A percentile compares a stretch with the other conserved stretches of the same genome.
Conservation (phyloP, 2,888 invertebrate genomes). For the Brachyptera putata region DNA sequence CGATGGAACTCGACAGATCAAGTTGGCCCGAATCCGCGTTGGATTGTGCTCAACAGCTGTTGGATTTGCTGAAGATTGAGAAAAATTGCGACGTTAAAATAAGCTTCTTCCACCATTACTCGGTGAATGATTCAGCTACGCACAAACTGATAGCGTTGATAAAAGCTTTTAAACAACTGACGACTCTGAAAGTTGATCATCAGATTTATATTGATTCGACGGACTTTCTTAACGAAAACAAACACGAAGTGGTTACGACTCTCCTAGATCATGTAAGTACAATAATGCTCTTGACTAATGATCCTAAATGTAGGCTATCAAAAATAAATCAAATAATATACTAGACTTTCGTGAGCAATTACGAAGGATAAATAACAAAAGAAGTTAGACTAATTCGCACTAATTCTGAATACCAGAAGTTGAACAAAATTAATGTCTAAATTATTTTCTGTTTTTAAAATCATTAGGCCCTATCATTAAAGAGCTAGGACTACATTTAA, state of each 20-base stretch:
- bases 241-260: constrained; percentile 17
- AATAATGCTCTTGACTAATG: too few species aligned
- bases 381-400: too few species aligned
- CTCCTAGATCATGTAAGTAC: constrained; percentile 12
- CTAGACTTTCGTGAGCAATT: constrained; percentile 3
- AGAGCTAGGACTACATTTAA: too few species aligned
- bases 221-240: constrained; percentile 23
- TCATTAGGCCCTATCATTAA: too few species aligned
- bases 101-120: constrained; percentile 37
- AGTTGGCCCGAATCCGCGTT: constrained; percentile 40
- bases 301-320: too few species aligned
- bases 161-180: constrained; percentile 40
- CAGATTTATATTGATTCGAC: constrained; percentile 9
- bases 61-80: constrained; percentile 38
- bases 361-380: too few species aligned
- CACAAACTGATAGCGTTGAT: constrained; percentile 38
- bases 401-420: too few species aligned
- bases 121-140: constrained; percentile 37
- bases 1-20: constrained; percentile 37
- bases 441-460: too few species aligned
- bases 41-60: constrained; percentile 43
- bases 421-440: too few species aligned
- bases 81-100: constrained; percentile 12
- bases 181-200: constrained; percentile 38
- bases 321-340: constrained; percentile 21